Conservation (phyloP, 2,797 vertebrate genomes). For the Tarsius wallacei region DNA sequence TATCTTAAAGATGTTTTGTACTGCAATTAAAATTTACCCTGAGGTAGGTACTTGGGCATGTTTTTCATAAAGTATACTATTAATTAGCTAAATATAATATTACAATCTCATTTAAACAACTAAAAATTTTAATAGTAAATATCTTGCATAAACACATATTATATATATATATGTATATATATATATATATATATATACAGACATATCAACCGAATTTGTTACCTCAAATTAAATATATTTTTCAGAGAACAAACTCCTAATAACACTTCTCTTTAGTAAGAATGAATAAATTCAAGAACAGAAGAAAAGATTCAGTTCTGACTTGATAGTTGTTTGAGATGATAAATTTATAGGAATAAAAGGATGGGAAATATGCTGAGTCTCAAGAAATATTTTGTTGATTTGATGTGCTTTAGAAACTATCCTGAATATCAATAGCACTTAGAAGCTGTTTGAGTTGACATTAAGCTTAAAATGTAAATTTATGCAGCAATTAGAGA, state of each 20-base stretch:
- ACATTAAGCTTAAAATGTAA: slow-evolving; percentile 81
- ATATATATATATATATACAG: background rate
- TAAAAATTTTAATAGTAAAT: background rate
- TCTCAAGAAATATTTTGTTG: slow-evolving; percentile 65
- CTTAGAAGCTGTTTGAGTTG: slow-evolving; percentile 70
- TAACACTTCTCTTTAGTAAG: background rate
- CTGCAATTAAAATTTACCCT: slow-evolving; percentile 35
- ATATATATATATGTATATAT: background rate
- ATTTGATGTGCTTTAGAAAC: slow-evolving; percentile 54
- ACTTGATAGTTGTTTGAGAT: slow-evolving; percentile 64
- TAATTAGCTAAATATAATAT: background rate
- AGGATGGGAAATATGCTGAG: slow-evolving; percentile 51
- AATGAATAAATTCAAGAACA: slow-evolving; percentile 35
- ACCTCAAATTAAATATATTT: background rate
- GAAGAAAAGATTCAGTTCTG: slow-evolving; percentile 25
- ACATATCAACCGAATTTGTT: background rate
- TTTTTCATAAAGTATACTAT: slow-evolving; percentile 21
- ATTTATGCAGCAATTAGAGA: slow-evolving; percentile 85
- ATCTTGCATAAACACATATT: background rate
- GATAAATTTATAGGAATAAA: slow-evolving; percentile 71
- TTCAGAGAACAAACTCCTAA: background rate
- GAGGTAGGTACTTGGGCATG: background rate
- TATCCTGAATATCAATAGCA: slow-evolving; percentile 73
- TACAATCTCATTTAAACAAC: background rate
- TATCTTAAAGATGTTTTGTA: background rate